A percentile compares a stretch with the other conserved stretches of the same genome.
Evolutionary conservation across 2,113 vertebrate genomes (phyloP).

Genomic region (Falcunculus frontatus): DNA sequence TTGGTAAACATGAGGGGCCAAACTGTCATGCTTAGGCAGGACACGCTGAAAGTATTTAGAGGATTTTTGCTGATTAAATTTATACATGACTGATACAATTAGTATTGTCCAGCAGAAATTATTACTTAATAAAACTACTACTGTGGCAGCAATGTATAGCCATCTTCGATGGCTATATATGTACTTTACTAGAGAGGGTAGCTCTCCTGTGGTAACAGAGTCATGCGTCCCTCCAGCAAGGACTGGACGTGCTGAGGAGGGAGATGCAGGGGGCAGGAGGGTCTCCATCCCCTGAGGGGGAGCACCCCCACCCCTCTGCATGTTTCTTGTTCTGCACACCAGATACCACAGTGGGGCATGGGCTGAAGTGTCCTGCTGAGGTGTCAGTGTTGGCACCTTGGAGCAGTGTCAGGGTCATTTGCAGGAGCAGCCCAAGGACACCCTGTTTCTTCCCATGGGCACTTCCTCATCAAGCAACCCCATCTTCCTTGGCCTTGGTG

Average conservation of each 20-base stretch:
- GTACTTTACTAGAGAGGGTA: neutral
- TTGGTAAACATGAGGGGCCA: neutral
- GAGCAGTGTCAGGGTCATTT: neutral
- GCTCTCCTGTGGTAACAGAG: neutral
- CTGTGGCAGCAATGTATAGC: neutral
- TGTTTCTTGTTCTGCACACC: neutral
- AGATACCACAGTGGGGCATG: accelerated
- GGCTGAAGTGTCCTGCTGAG: neutral
- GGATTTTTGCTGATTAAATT: neutral
- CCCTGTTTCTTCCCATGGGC: neutral
- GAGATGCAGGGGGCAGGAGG: neutral
- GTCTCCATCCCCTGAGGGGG: neutral
- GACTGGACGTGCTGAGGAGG: neutral
- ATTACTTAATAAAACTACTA: neutral
- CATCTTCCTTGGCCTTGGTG: neutral
- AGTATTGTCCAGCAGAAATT: neutral
- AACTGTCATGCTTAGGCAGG: neutral
- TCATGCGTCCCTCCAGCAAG: accelerated
- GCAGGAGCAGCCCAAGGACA: neutral
- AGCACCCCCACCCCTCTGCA: neutral
- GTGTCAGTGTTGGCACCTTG: neutral
- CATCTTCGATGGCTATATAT: neutral
- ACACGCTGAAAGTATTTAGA: neutral
- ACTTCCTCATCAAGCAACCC: neutral
- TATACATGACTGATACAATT: neutral